Conservation (phyloP, 2,113 vertebrate species). For the Murina feae region DNA sequence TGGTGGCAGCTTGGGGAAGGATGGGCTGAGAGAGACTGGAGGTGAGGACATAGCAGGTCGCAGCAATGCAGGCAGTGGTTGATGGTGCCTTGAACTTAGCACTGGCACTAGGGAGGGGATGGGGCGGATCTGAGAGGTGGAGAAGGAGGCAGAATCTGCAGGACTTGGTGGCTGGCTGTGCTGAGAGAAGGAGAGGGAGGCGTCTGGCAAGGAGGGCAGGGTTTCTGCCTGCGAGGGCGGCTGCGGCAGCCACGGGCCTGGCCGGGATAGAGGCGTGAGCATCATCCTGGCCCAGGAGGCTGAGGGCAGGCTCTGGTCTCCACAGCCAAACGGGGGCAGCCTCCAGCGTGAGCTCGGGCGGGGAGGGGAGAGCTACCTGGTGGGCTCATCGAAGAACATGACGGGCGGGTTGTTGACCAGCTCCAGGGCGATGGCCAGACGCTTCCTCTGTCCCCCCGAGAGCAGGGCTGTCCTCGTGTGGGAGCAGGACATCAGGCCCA, state of each 20-base stretch:
- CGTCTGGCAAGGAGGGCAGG: background rate
- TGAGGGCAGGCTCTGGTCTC: background rate
- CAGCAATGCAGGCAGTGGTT: background rate
- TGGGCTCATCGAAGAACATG: constrained; percentile 99
- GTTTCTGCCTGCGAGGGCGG: background rate
- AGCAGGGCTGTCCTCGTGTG: constrained; percentile 92
- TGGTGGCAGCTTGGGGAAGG: background rate
- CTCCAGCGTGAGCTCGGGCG: background rate
- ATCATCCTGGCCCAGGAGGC: background rate
- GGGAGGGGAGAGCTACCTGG: constrained; percentile 84
- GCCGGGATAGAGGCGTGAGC: background rate
- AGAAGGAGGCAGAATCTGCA: background rate
- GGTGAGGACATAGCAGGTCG: background rate
- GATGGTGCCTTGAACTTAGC: background rate
- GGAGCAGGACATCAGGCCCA: constrained; percentile 93
- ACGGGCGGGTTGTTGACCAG: constrained; percentile 98
- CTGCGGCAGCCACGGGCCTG: background rate
- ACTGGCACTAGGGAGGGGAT: background rate
- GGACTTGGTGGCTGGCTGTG: background rate
- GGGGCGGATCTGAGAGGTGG: background rate
- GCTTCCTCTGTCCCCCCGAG: constrained; percentile 95
- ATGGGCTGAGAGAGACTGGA: background rate
- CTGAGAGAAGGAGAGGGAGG: background rate
- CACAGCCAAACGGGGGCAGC: background rate
- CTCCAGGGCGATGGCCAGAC: constrained; percentile 95